Evolutionary conservation across 2,113 vertebrate species (phyloP), one percentile per base, ranked within the genome.

Genomic region (Gobius niger): DNA sequence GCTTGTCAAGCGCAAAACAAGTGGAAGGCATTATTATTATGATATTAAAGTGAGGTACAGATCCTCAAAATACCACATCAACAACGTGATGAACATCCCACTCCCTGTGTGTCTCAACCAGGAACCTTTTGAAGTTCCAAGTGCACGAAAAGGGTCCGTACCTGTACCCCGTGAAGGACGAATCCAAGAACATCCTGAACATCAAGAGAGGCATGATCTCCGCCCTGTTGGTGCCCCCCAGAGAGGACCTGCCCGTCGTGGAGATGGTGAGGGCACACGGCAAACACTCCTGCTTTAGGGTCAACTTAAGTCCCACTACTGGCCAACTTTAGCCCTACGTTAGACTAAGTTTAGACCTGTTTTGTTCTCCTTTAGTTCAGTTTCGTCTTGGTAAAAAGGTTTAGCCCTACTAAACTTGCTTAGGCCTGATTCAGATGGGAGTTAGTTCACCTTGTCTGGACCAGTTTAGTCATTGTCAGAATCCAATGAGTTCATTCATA

Each of bases 161-260:
- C 18, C 91, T 98, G 7, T 96, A 91, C 81, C 92, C 96, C 1
- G 91, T 94, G 70, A 83, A 90, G 0, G 90, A 92, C 6, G 96
- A 98, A 54, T 81, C 94, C 0, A 59, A 77, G 44, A 92, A 94
- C 77, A 93, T 96, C 70, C 84, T 98, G 57, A 98, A 98, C 89
- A 88, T 98, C 89, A 98, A 98, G 88, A 94, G 95, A 64, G 96
- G 96, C 67, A 95, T 98, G 44, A 74, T 98, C 53, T 95, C 96
- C 41, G 84, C 94, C 46, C 92, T 98, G 8, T 83, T 98, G 8
- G 93, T 93, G 74, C 96, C 95, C 16, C 52, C 52, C 10, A 54
- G 18, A 24, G 52, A 54, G n/a, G 52, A 54, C 5, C 4, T 6
- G 7, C 5, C 9, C 16, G 11, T 19, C 3, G 18, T 54, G 63